Base-by-base conservation (phyloP, 2,113 vertebrate species). In the Notarius quadriscutis region DNA sequence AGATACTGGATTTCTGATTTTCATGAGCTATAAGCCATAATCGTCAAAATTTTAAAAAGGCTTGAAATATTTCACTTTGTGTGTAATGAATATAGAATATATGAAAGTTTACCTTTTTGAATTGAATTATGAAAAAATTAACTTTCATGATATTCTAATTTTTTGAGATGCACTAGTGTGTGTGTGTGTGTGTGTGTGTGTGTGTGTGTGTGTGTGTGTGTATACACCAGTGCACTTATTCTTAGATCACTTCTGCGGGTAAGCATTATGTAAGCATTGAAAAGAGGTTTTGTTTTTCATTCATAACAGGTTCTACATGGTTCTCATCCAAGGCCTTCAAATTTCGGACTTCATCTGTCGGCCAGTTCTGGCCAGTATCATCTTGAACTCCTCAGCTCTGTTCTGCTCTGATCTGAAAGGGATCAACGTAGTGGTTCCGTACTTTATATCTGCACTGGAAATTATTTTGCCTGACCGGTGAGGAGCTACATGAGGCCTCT, bases 371-470 rank as follows among this genome's bases (percentile, higher is more conserved):
- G 97, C 97, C 92, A 97, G 97, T 91, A 94, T 99, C 91, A 96
- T 98, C 92, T 92, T 99, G 88, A 98, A 98, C 94, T 98, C 97
- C 41, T 96, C 96, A 90, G 92, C 95, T 87, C 94, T 99, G 91
- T 99, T 99, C 95, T 98, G 97, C 95, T 97, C 96, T 90, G 97
- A 99, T 93, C 94, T 99, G 89, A 96, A 96, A 90, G 97, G 98
- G 87, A 96, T 98, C 88, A 97, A 98, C 92, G 95, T 98, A 57
- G 94, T 99, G 91, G 96, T 98, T 91, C 97, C 97, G 20, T 96
- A 97, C 89, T 97, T 98, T 94, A 96, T 96, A 93, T 96, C 96
- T 27, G 97, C 96, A 90, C 94, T 99, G 91, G 97, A 99, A 94
- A 97, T 93, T 41, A 98, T 99, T 91, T 94, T 99, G 83, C 96